Conservation (phyloP, 1,140 invertebrate genomes). For the Drosophila simulans region DNA sequence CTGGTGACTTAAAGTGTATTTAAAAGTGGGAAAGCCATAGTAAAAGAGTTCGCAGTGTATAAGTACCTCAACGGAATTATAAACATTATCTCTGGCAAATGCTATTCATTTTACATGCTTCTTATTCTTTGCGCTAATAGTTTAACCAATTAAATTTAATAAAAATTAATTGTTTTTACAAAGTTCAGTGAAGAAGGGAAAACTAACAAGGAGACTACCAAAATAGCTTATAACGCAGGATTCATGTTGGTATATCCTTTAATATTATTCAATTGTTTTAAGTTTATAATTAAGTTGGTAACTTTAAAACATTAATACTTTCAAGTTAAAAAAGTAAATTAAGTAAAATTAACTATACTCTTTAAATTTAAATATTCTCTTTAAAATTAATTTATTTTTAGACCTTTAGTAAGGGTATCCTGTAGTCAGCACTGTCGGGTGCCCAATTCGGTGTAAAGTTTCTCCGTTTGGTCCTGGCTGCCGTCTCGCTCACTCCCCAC, state of each 20-base stretch:
- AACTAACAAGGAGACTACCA: too few species aligned
- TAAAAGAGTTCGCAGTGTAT: background rate
- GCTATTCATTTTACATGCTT: background rate
- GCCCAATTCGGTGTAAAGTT: slow-evolving; percentile 36
- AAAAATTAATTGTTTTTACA: background rate
- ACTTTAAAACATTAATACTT: too few species aligned
- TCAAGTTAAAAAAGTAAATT: too few species aligned
- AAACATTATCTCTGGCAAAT: background rate
- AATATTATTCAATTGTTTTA: background rate
- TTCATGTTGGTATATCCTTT: background rate
- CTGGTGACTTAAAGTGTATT: background rate
- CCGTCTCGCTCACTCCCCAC: slow-evolving; percentile 7
- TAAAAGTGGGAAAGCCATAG: background rate
- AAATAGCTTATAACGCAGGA: too few species aligned
- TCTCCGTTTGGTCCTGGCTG: slow-evolving; percentile 49
- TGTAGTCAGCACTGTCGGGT: slow-evolving; percentile 21
- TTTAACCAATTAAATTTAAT: background rate
- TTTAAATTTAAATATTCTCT: too few species aligned
- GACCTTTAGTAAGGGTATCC: slow-evolving; percentile 1
- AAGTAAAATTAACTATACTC: too few species aligned
- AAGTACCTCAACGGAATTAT: background rate
- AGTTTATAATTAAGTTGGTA: too few species aligned
- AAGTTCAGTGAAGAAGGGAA: too few species aligned
- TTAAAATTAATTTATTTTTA: too few species aligned
- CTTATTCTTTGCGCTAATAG: background rate